Evolutionary conservation across 2,797 vertebrate genomes (phyloP), one percentile per base, ranked within the genome.

Genomic region (Morelia viridis): DNA sequence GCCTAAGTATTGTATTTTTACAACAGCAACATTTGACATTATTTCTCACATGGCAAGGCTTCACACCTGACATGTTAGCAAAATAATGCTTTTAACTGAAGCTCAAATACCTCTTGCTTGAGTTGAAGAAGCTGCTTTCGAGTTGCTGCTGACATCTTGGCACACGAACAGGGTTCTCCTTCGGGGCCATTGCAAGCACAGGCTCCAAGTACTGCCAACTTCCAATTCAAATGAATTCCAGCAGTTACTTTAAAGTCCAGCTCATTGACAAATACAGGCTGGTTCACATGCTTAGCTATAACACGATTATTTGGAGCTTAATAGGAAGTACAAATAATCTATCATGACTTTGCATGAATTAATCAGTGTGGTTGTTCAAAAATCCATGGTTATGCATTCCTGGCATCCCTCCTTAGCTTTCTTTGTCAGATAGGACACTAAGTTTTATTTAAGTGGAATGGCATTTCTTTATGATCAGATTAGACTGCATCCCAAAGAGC

Each of bases 181-280:
- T 87, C 94, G 0, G 94, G 91, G 24, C 96, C 85, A 0, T 3
- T 93, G 92, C 97, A 99, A 68, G 96, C 95, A 91, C 99, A 99
- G 83, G 98, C 98, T 87, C 98, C 98, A 1, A 98, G 97, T 50
- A 99, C 98, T 0, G 98, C 98, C 93, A 98, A 93, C 99, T 99
- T 91, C 2, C 94, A 96, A 93, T 93, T 35, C 95, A 71, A 93
- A 92, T 92, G 35, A 71, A 96, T 88, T 46, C 9, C 56, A 94
- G 24, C 46, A 6, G 2, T 94, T 89, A 93, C 35, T 5, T 83
- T 91, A 57, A 88, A 57, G 22, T 53, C 80, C 17, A 4, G 1
- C 15, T 26, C 4, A 68, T 35, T 61, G 83, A 61, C 15, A 12
- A 91, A 80, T 80, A 80, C 19, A 35, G 41, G 71, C 35, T 80